Conservation (phyloP, 2,797 vertebrate species). For the Gastrophryne carolinensis region DNA sequence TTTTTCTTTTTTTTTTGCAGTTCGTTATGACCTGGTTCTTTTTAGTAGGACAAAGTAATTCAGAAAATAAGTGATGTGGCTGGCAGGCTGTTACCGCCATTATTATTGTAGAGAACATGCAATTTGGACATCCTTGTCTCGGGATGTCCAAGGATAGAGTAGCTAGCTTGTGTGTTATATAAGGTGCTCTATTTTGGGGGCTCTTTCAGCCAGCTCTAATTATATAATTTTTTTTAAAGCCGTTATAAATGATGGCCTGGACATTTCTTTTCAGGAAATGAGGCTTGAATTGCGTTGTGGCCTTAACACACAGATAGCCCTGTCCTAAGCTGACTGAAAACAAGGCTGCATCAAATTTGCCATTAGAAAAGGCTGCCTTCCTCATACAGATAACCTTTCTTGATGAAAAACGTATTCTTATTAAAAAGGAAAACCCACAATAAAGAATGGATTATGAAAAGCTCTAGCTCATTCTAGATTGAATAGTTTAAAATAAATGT, state of each 20-base stretch:
- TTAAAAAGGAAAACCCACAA: not conserved
- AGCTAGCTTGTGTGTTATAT: not conserved
- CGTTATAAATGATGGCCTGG: constrained; percentile 7
- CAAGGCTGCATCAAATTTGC: constrained; percentile 15
- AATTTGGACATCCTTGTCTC: not conserved
- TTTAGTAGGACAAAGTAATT: constrained; percentile 33
- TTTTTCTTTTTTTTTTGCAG: not conserved
- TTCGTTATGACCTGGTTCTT: constrained; percentile 18
- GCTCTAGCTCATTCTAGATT: too few species aligned
- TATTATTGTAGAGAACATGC: constrained; percentile 11
- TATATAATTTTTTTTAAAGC: constrained; percentile 29
- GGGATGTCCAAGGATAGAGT: not conserved
- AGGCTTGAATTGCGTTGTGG: constrained; percentile 26
- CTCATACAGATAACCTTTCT: constrained; percentile 30
- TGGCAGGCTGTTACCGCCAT: not conserved
- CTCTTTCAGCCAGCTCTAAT: constrained; percentile 19
- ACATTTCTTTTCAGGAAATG: constrained; percentile 22
- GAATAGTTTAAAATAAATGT: too few species aligned
- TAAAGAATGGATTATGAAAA: not conserved
- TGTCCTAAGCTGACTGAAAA: constrained; percentile 30
- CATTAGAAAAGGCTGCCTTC: constrained; percentile 4
- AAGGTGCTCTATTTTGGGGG: not conserved
- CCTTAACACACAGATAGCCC: constrained; percentile 35
- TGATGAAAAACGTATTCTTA: constrained; percentile 8
- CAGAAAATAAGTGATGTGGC: constrained; percentile 15